Evolutionary conservation across 2,113 vertebrate species (phyloP).

Genomic region (Aphelocoma coerulescens): DNA sequence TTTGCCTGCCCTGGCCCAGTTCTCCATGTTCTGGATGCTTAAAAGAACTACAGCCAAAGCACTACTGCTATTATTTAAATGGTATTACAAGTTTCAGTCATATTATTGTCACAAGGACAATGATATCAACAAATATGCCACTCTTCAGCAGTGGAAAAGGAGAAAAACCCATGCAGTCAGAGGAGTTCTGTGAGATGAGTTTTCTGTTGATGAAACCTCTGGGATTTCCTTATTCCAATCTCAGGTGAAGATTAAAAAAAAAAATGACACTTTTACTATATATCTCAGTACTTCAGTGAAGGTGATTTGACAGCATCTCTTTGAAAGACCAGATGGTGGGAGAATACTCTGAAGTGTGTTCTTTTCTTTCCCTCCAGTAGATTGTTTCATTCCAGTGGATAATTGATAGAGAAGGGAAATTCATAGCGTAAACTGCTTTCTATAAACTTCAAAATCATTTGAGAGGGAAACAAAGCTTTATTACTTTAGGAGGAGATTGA

Average conservation of each 20-base stretch:
- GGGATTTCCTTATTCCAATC: not conserved
- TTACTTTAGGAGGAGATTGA: not conserved
- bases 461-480: not conserved
- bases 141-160: not conserved
- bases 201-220: not conserved
- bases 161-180: not conserved
- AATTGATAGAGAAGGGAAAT: conserved; percentile 12
- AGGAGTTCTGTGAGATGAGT: not conserved
- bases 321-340: conserved; percentile 22
- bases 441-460: not conserved
- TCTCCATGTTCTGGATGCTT: not conserved
- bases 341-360: conserved; percentile 29
- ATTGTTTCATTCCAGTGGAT: conserved; percentile 9
- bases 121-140: not conserved
- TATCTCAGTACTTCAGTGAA: not conserved
- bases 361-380: conserved; percentile 5
- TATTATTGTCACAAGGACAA: not conserved
- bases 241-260: not conserved
- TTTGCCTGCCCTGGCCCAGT: not conserved
- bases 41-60: not conserved
- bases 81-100: not conserved
- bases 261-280: not conserved
- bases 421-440: not conserved
- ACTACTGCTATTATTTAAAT: not conserved
- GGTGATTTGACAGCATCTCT: conserved; percentile 19